Conservation (phyloP, 1,140 invertebrate genomes). For the Saccostrea glomerata region DNA sequence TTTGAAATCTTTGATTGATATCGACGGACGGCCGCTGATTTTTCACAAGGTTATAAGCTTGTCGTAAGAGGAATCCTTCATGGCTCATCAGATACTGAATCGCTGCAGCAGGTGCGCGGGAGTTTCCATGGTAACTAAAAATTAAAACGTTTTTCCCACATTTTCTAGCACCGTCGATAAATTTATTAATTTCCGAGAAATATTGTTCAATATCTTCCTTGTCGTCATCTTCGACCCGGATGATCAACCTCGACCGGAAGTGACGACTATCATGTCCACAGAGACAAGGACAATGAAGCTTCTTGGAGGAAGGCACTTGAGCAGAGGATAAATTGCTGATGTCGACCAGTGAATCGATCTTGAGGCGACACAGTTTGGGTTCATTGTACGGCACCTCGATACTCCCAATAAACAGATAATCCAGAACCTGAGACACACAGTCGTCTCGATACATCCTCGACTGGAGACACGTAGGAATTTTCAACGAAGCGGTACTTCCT, state of each 20-base stretch:
- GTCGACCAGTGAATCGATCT: conserved; percentile 72
- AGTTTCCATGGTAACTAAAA: conserved; percentile 72
- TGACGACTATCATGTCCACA: conserved; percentile 68
- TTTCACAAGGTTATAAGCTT: conserved; percentile 69
- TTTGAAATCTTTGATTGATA: conserved; percentile 69
- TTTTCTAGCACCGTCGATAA: conserved; percentile 71
- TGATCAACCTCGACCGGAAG: conserved; percentile 71
- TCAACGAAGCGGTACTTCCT: conserved; percentile 36
- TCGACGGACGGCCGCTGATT: conserved; percentile 65
- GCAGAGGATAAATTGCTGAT: conserved; percentile 68
- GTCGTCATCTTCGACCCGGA: conserved; percentile 70
- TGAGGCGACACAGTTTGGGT: conserved; percentile 69
- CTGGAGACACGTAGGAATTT: conserved; percentile 51
- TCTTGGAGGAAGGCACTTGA: conserved; percentile 65
- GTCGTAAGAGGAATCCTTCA: conserved; percentile 64
- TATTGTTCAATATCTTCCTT: conserved; percentile 72
- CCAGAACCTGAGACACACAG: conserved; percentile 66
- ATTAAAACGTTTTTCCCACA: conserved; percentile 68
- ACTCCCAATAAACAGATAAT: conserved; percentile 72
- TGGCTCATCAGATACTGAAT: conserved; percentile 75
- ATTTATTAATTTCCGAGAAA: conserved; percentile 73
- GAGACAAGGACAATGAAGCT: conserved; percentile 70
- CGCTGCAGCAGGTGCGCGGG: conserved; percentile 68
- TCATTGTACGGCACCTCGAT: conserved; percentile 73
- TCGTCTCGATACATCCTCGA: conserved; percentile 63